Conservation (phyloP, 2,888 invertebrate species). For the Morpho achilles region DNA sequence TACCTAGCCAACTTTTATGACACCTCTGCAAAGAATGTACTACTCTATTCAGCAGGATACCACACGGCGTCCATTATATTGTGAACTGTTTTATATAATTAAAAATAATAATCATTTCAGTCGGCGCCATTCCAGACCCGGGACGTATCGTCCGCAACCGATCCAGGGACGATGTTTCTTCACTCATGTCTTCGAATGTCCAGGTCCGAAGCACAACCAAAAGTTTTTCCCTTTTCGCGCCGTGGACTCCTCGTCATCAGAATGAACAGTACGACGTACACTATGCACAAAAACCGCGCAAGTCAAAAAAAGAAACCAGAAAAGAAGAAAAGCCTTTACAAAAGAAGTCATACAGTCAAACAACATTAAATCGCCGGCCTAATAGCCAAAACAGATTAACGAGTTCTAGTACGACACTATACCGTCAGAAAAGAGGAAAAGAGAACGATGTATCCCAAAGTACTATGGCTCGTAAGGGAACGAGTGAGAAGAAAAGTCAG, state of each 20-base stretch:
- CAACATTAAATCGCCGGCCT: conserved; percentile 57
- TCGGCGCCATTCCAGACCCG: conserved; percentile 91
- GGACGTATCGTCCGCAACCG: conserved; percentile 79
- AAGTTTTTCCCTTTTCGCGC: conserved; percentile 90
- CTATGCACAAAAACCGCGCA: conserved; percentile 83
- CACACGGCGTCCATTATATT: too few species aligned
- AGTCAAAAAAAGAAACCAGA: conserved; percentile 51
- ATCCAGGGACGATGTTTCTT: conserved; percentile 87
- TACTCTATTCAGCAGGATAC: too few species aligned
- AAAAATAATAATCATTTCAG: conserved; percentile 51
- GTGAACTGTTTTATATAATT: neutral
- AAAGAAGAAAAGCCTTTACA: conserved; percentile 57
- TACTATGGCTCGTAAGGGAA: conserved; percentile 63
- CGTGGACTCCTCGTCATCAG: conserved; percentile 88
- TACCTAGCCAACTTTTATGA: too few species aligned
- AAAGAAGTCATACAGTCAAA: conserved; percentile 71
- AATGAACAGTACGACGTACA: conserved; percentile 88
- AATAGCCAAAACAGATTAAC: conserved; percentile 49
- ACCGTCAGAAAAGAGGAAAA: conserved; percentile 55
- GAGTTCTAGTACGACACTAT: conserved; percentile 60
- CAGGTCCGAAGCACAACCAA: conserved; percentile 86
- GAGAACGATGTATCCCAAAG: conserved; percentile 41
- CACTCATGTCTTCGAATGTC: conserved; percentile 80
- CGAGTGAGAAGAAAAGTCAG: conserved; percentile 72
- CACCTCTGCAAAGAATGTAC: too few species aligned